Percentiles rank a stretch among this genome's conserved stretches.
Conservation (phyloP, 2,113 vertebrate species). For the Butastur rufipennis region DNA sequence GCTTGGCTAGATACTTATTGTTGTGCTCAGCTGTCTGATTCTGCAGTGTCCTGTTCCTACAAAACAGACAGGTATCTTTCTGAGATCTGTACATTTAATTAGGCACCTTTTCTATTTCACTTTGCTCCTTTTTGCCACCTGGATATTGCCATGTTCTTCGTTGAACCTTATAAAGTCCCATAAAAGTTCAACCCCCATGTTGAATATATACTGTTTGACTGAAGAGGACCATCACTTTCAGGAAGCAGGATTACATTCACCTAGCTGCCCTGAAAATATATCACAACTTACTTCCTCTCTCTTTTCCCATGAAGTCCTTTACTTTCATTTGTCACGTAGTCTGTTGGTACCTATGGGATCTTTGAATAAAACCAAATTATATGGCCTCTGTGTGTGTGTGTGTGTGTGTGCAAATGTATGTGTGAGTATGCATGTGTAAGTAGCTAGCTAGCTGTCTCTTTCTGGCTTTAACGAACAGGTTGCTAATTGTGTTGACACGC, state of each 20-base stretch:
- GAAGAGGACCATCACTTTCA: not conserved
- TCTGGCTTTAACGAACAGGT: not conserved
- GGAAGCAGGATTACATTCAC: constrained; percentile 11
- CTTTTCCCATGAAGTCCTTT: not conserved
- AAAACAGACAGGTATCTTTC: not conserved
- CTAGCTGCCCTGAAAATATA: not conserved
- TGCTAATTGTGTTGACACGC: not conserved
- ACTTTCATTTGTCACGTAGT: not conserved
- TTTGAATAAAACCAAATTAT: not conserved
- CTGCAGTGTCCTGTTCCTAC: not conserved
- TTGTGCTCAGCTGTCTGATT: not conserved
- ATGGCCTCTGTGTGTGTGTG: not conserved
- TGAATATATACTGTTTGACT: not conserved
- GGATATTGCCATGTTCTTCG: not conserved
- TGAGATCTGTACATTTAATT: not conserved
- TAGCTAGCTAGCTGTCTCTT: not conserved
- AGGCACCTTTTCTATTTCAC: not conserved
- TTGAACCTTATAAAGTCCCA: not conserved
- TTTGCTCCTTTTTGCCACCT: not conserved
- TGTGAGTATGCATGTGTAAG: not conserved
- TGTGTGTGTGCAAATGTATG: not conserved
- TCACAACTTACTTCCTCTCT: not conserved
- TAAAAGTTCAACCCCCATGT: not conserved
- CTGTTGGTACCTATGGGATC: not conserved
- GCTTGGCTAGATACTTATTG: not conserved